Evolutionary conservation across 2,888 invertebrate genomes (phyloP).

Genomic region (Nycteola revayana): DNA sequence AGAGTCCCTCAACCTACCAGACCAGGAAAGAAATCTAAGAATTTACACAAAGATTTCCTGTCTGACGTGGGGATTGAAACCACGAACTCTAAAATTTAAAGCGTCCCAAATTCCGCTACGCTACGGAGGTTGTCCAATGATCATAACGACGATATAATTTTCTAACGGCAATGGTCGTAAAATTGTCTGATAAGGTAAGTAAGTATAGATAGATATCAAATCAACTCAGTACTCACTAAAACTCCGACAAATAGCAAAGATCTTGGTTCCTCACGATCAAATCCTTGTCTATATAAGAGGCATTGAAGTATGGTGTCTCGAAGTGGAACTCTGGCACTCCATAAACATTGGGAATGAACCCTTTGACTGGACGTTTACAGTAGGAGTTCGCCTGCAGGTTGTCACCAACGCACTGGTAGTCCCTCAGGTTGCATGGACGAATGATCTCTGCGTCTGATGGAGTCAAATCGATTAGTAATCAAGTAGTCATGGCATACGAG

Average conservation of each 20-base stretch:
- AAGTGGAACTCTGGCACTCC: conserved; percentile 34
- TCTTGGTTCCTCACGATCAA: conserved; percentile 50
- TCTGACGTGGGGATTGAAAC: too few species aligned
- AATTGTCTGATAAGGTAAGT: neutral
- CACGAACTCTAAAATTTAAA: too few species aligned
- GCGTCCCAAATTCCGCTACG: neutral
- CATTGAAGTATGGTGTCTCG: conserved; percentile 58
- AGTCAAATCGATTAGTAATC: too few species aligned
- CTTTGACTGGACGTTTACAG: conserved; percentile 40
- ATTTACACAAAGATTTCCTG: too few species aligned
- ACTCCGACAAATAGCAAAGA: conserved; percentile 53
- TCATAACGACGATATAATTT: neutral
- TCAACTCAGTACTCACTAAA: conserved; percentile 52
- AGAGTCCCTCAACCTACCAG: too few species aligned
- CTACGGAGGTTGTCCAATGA: too few species aligned
- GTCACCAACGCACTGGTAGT: conserved; percentile 46
- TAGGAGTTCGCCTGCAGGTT: conserved; percentile 51
- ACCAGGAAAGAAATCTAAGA: too few species aligned
- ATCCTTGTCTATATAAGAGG: conserved; percentile 49
- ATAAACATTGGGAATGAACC: conserved; percentile 37
- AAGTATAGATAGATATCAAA: neutral
- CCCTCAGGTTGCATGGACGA: conserved; percentile 44
- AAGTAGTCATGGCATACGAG: too few species aligned
- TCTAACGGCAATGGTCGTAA: neutral
- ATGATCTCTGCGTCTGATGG: conserved; percentile 19